Evolutionary conservation across 2,888 invertebrate species (phyloP), one percentile per base, ranked within the genome.

Genomic region (Masnerella sp.): DNA sequence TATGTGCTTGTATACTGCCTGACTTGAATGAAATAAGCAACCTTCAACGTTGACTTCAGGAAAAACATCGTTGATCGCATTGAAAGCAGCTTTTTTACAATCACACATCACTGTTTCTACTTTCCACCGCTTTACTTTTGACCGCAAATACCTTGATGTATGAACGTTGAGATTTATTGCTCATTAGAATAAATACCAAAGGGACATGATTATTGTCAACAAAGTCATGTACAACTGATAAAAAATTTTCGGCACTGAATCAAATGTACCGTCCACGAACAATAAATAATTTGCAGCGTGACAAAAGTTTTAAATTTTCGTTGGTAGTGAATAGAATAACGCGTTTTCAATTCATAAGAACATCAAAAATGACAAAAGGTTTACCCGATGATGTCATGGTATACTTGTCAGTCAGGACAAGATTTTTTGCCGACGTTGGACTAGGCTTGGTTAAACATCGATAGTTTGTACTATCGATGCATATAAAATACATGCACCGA

Each of bases 241-340:
- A 47, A 47, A 47, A 17, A 47, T 47, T 30, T 28, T 47, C 28
- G 47, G 47, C 4, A 15, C 47, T 1, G 15, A 3, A 30, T 45
- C 47, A 17, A 47, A 47, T 11, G 47, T 47, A 1, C 47, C 47
- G n/a, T 47, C n/a, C n/a, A n/a, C n/a, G n/a, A n/a, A n/a, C n/a
- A n/a, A n/a, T n/a, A n/a, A n/a, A n/a, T n/a, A n/a, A n/a, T n/a
- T n/a, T n/a, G n/a, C n/a, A n/a, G n/a, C n/a, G n/a, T n/a, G n/a
- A n/a, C n/a, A n/a, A n/a, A n/a, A n/a, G n/a, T n/a, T n/a, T n/a
- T n/a, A n/a, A n/a, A n/a, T n/a, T n/a, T n/a, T n/a, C n/a, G n/a
- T n/a, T n/a, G n/a, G n/a, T n/a, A n/a, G n/a, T n/a, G n/a, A n/a
- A n/a, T n/a, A n/a, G n/a, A n/a, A n/a, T n/a, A n/a, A n/a, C n/a